A percentile compares a stretch with the other conserved stretches of the same genome.
Evolutionary conservation across 2,888 invertebrate genomes (phyloP).

Genomic region (Melinopterus prodromus): DNA sequence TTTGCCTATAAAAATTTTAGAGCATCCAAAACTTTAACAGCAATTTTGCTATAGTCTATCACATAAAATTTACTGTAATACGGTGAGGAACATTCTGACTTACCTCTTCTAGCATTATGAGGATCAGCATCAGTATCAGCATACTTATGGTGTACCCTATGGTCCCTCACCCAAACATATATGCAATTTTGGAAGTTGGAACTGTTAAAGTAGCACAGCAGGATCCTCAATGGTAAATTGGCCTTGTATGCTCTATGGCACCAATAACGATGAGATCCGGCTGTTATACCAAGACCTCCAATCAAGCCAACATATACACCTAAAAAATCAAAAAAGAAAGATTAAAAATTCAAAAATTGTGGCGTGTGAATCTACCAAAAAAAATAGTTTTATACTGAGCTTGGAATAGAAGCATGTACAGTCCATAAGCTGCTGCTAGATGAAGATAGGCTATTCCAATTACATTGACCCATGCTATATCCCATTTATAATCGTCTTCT

Average conservation of each 20-base stretch:
- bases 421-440: conserved; percentile 68
- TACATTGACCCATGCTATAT: conserved; percentile 84
- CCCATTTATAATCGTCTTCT: conserved; percentile 60
- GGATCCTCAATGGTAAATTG: conserved; percentile 79
- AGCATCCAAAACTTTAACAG: no score
- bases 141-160: conserved; percentile 89
- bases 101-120: conserved; percentile 80
- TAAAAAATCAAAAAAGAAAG: neutral
- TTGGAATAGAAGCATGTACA: conserved; percentile 60
- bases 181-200: conserved; percentile 89
- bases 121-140: conserved; percentile 91
- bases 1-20: no score
- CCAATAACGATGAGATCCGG: conserved; percentile 95
- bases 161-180: conserved; percentile 86
- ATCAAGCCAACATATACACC: conserved; percentile 5
- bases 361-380: neutral
- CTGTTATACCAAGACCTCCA: conserved; percentile 78
- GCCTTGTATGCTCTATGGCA: conserved; percentile 94
- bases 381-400: conserved; percentile 10
- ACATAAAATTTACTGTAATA: no score
- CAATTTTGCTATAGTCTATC: no score
- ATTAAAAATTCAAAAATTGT: neutral
- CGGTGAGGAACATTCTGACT: neutral
- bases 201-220: conserved; percentile 83
- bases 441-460: conserved; percentile 77